Percentiles rank a stretch among this genome's conserved stretches.
Conservation (phyloP, 2,113 vertebrate species). For the Nycticebus coucang region DNA sequence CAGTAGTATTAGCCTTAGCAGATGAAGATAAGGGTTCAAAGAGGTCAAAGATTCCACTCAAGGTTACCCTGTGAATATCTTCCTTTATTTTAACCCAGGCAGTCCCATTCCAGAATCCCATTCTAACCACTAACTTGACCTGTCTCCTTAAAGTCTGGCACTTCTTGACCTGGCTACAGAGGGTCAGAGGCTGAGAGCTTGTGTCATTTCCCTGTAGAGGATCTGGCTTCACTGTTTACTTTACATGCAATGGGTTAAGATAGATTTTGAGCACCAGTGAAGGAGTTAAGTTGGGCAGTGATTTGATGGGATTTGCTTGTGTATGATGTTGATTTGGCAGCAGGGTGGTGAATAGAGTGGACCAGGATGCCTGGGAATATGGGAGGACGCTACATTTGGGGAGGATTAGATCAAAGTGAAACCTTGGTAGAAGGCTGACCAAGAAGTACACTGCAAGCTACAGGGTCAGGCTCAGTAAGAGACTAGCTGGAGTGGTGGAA, state of each 20-base stretch:
- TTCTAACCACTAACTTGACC: not conserved
- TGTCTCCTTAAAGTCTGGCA: not conserved
- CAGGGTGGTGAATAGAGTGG: not conserved
- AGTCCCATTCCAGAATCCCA: not conserved
- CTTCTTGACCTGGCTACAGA: not conserved
- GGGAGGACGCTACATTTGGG: too few species aligned
- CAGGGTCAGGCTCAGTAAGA: not conserved
- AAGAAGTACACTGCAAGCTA: not conserved
- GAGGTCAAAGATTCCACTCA: not conserved
- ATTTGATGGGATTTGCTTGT: not conserved
- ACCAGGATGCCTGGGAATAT: not conserved
- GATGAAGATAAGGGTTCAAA: not conserved
- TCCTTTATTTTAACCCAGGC: not conserved
- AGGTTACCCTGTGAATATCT: not conserved
- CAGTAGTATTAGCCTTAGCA: not conserved
- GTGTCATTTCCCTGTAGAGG: not conserved
- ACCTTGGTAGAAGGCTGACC: not conserved
- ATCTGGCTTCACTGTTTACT: not conserved
- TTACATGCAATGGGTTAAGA: not conserved
- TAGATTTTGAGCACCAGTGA: fast-evolving
- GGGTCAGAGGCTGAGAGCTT: not conserved
- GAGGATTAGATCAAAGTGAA: not conserved
- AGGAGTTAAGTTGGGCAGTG: not conserved
- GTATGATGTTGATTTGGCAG: not conserved
- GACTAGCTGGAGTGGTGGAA: not conserved